These are phyloP conservation scores for Sepiola atlantica DNA, from an alignment of 2,888 invertebrate genomes.

Conservation along the genomic window DNA sequence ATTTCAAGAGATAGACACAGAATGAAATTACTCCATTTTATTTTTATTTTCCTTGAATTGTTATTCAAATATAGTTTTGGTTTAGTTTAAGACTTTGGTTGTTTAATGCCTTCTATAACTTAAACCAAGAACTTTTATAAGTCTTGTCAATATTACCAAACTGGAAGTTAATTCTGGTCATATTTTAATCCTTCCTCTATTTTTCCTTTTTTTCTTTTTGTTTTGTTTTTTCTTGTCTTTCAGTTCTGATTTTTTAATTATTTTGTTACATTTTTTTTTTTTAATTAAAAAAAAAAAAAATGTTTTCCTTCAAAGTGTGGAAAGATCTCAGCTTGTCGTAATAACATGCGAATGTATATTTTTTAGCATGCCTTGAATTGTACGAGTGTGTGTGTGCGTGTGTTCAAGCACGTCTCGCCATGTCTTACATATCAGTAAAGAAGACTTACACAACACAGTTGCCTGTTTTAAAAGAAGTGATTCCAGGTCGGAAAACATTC, in stretches of 20 bases:
- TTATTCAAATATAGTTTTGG: no score
- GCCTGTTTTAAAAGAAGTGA: background rate
- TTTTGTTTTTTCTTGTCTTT: background rate
- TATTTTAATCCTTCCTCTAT: background rate
- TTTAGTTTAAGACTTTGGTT: no score
- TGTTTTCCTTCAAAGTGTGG: background rate
- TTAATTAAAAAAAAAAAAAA: background rate
- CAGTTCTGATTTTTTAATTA: background rate
- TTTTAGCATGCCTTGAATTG: background rate
- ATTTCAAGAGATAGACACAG: no score
- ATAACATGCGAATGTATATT: constrained; percentile 2
- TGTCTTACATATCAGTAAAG: constrained; percentile 1
- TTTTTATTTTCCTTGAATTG: no score
- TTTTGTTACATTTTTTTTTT: background rate
- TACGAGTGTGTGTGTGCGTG: background rate
- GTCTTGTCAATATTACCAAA: background rate
- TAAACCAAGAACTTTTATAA: background rate
- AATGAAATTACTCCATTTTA: no score
- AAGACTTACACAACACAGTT: background rate
- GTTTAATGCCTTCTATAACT: background rate
- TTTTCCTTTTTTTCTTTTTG: no score
- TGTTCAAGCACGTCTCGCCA: constrained; percentile 13
- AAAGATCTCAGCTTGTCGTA: background rate
- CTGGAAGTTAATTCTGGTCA: background rate
- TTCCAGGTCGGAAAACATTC: background rate